Percentiles rank a stretch among this genome's conserved stretches.
Evolutionary conservation across 2,888 invertebrate genomes (phyloP).

Genomic region (Napeogenes sylphis): DNA sequence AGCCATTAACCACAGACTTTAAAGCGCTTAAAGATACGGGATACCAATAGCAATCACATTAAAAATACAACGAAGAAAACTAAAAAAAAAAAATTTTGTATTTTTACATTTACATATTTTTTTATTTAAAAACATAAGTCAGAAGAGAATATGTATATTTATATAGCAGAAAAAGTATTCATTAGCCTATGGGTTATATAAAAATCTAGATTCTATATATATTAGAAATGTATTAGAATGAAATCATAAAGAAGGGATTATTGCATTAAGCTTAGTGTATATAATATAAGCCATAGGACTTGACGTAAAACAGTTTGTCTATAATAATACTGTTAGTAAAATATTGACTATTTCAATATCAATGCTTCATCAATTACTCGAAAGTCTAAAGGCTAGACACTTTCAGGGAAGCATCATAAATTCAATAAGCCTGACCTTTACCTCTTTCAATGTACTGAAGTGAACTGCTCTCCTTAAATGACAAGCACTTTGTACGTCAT

Average conservation of each 20-base stretch:
- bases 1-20: slow-evolving; percentile 9
- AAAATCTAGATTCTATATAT: too few relatives aligned
- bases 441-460: slow-evolving; percentile 26
- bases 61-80: not conserved
- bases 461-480: slow-evolving; percentile 11
- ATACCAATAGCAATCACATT: not conserved
- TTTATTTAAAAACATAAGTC: too few relatives aligned
- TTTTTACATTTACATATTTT: too few relatives aligned
- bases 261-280: too few relatives aligned
- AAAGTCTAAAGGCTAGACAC: slow-evolving; percentile 23
- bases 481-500: slow-evolving; percentile 6
- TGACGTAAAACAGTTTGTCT: too few relatives aligned
- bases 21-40: not conserved
- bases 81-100: not conserved
- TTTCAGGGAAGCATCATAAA: slow-evolving; percentile 31
- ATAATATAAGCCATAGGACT: too few relatives aligned
- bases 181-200: too few relatives aligned
- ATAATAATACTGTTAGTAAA: not conserved
- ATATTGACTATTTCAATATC: slow-evolving; percentile 8
- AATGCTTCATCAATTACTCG: slow-evolving; percentile 19
- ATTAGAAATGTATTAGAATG: too few relatives aligned
- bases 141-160: too few relatives aligned
- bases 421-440: slow-evolving; percentile 32
- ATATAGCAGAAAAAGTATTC: too few relatives aligned
- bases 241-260: too few relatives aligned